phyloP scores from a whole-genome alignment of 2,113 vertebrate genomes.

The Microcebus ravelobensis region DNA sequence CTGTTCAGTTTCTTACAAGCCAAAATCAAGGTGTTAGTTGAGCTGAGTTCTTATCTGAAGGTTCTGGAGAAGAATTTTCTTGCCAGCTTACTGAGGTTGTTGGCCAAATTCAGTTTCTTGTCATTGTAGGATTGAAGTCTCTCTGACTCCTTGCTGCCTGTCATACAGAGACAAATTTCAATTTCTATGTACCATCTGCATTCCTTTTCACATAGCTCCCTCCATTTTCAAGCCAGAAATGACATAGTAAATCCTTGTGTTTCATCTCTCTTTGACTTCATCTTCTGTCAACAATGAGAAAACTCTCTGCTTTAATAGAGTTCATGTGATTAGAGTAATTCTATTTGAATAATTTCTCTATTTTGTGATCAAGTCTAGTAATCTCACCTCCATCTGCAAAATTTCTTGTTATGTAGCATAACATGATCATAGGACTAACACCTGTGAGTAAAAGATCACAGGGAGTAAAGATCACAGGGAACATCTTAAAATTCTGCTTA shows the following conservation, averaged over 20 bases:
- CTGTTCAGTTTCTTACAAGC: not conserved
- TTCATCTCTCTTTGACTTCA: not conserved
- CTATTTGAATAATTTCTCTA: not conserved
- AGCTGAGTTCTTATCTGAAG: not conserved
- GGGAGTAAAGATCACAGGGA: not conserved
- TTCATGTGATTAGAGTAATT: not conserved
- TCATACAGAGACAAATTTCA: not conserved
- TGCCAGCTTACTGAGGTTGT: not conserved
- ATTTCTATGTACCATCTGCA: not conserved
- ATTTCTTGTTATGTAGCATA: not conserved
- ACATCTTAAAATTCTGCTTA: not conserved
- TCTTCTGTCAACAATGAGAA: not conserved
- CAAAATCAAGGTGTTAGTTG: not conserved
- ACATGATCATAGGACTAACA: not conserved
- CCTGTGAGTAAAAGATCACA: not conserved
- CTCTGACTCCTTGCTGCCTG: not conserved
- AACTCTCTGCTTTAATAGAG: not conserved
- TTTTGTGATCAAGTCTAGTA: not conserved
- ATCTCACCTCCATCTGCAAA: not conserved
- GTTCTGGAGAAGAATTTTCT: not conserved
- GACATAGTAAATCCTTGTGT: accelerated
- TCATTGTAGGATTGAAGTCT: not conserved
- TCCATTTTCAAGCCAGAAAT: not conserved
- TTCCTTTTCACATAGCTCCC: not conserved
- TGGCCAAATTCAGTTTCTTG: not conserved